Percentiles rank a stretch among this genome's conserved stretches.
Conservation (phyloP, 2,888 invertebrate species). For the Apamea epomidion region DNA sequence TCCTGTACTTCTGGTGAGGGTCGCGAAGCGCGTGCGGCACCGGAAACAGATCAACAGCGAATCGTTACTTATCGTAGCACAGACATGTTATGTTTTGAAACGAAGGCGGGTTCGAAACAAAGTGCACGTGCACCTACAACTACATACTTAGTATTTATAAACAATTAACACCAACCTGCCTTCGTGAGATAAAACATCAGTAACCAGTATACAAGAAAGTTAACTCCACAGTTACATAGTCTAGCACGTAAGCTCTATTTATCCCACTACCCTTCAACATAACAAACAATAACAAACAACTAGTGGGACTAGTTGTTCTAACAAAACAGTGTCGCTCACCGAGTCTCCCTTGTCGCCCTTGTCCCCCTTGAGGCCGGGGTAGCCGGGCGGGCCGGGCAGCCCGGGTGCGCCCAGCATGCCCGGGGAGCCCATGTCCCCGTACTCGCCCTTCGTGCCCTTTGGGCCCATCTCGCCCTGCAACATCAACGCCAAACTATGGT, state of each 20-base stretch:
- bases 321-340: slow-evolving; percentile 90
- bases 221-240: not conserved
- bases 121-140: not conserved
- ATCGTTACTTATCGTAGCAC: slow-evolving; percentile 63
- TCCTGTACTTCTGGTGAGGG: slow-evolving; percentile 94
- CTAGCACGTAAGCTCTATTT: not conserved
- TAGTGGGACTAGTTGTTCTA: too few relatives aligned
- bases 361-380: slow-evolving; percentile 97
- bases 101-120: not conserved
- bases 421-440: slow-evolving; percentile 97
- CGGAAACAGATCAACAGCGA: slow-evolving; percentile 67
- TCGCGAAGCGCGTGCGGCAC: slow-evolving; percentile 70
- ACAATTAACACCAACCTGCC: not conserved
- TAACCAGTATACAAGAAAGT: not conserved
- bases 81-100: not conserved
- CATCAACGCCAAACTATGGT: not conserved
- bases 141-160: not conserved
- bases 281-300: too few relatives aligned
- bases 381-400: slow-evolving; percentile 94
- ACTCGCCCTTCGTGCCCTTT: slow-evolving; percentile 96
- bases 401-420: slow-evolving; percentile 98
- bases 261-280: not conserved
- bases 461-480: slow-evolving; percentile 94
- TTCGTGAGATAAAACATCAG: not conserved
- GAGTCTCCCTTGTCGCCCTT: slow-evolving; percentile 98